Evolutionary conservation across 2,888 invertebrate genomes (phyloP).

Genomic region (Esperia sulphurella): DNA sequence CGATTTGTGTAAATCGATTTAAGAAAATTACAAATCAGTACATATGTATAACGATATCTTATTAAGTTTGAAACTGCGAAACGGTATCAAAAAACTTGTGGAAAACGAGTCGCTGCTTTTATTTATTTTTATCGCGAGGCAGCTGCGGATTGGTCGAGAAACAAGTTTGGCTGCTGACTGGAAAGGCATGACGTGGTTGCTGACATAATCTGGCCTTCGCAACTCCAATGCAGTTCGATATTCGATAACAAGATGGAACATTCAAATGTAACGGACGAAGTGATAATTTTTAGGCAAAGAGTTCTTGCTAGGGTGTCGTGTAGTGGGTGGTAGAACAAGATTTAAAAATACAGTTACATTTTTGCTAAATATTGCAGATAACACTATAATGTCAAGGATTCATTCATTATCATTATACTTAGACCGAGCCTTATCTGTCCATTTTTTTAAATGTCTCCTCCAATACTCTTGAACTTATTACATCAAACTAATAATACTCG

Average conservation of each 20-base stretch:
- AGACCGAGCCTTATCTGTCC: too few relatives aligned
- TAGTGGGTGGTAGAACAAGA: too few relatives aligned
- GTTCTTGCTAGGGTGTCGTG: neutral
- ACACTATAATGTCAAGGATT: too few relatives aligned
- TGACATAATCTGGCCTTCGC: slow-evolving; percentile 49
- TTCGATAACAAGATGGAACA: too few relatives aligned
- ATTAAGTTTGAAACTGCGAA: neutral
- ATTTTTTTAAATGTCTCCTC: too few relatives aligned
- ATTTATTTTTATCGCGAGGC: slow-evolving; percentile 19
- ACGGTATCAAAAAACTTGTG: slow-evolving; percentile 8
- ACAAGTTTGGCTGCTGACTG: slow-evolving; percentile 32
- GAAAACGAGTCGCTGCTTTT: slow-evolving; percentile 20
- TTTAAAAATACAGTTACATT: too few relatives aligned
- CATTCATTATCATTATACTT: too few relatives aligned
- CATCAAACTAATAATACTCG: too few relatives aligned
- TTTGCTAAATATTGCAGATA: too few relatives aligned
- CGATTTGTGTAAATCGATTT: neutral
- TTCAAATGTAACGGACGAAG: too few relatives aligned
- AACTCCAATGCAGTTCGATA: neutral
- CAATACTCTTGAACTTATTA: too few relatives aligned
- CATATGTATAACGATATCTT: neutral
- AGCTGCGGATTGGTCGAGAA: slow-evolving; percentile 22
- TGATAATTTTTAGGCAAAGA: neutral
- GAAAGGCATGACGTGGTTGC: slow-evolving; percentile 34
- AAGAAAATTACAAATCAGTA: neutral